Evolutionary conservation across 2,888 invertebrate species (phyloP), one percentile per base, ranked within the genome.

Genomic region (Diarsia brunnea): DNA sequence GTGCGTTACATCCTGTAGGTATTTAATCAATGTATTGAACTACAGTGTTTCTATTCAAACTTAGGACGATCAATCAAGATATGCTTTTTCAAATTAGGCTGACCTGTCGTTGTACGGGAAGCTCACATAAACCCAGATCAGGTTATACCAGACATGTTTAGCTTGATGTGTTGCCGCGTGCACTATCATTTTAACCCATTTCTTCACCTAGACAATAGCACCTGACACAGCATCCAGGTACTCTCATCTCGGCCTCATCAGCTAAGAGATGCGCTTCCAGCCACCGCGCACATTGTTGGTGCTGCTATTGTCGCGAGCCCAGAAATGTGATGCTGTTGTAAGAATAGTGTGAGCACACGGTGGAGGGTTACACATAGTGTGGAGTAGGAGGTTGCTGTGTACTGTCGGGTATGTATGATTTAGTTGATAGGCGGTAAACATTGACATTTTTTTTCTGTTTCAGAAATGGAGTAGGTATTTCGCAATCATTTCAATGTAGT

Each of bases 201-300:
- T 84, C 58, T 69, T 3, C 47, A 19, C 58, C 38, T 67, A 16
- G 7, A 55, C 55, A 82, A 70, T 55, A 63, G 63, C 43, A 2
- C 27, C 45, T 73, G 51, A 68, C 75, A 75, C 73, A 67, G 82
- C 82, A 67, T 60, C 38, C 60, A 70, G n/a, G 64, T 86, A 86
- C 88, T 87, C 77, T 85, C 87, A 84, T 88, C 82, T 75, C 83
- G 80, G 69, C 78, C 75, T 89, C 88, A 87, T 89, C 88, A 87
- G 84, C 87, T 87, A 87, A 89, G 86, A 87, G 87, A 76, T 76
- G 79, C 80, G 84, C 87, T 91, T 93, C 93, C 93, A 91, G 88
- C 87, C 90, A 84, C 80, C 88, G 94, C 87, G 83, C 92, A 89
- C 91, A 90, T 94, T 94, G 92, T 94, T 73, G 43, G 60, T 65